Base-by-base conservation (phyloP, 2,113 vertebrate genomes). In the Rhineura floridana region DNA sequence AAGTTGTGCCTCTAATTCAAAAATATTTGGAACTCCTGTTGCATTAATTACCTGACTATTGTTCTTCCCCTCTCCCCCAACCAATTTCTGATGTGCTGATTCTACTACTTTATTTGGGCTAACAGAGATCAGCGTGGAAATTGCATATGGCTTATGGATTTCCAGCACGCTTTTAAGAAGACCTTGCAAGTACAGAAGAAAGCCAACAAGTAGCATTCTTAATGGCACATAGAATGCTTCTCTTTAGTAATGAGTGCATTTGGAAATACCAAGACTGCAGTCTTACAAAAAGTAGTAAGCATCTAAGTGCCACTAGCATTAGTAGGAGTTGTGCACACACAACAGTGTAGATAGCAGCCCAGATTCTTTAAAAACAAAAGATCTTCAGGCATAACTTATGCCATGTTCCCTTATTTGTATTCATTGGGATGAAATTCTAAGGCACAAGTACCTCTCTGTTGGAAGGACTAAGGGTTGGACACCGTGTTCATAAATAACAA, bases 391-490 rank as follows among this genome's bases (percentile, higher is more conserved):
- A 3, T 0, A 1, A 8, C 48, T 86, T 73, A 30, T 19, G 42
- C 1, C 55, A 19, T 69, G 5, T 89, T 28, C 50, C 4, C 25
- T 78, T 55, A 19, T 89, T 10, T 39, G 0, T 69, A 23, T 86
- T 92, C 11, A 28, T 88, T 23, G 75, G 19, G 28, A 86, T 81
- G 13, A 88, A 46, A 86, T n/a, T 21, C 1, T 90, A 72, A 86
- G 21, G 65, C 86, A 36, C 87, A 75, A 83, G 78, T 8, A 77
- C 33, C 44, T 81, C 75, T 89, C 75, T 88, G 87, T 92, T 86
- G 88, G 1, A 39, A 88, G 80, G 90, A 11, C 70, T 72, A 81
- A 42, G 79, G 65, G 70, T 65, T 19, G 87, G 78, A 87, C 87
- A 83, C 48, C 48, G 6, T 79, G 30, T 33, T 83, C 88, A 39